Evolutionary conservation across 2,113 vertebrate genomes (phyloP), one percentile per base, ranked within the genome.

Genomic region (Beaufortia kweichowensis): DNA sequence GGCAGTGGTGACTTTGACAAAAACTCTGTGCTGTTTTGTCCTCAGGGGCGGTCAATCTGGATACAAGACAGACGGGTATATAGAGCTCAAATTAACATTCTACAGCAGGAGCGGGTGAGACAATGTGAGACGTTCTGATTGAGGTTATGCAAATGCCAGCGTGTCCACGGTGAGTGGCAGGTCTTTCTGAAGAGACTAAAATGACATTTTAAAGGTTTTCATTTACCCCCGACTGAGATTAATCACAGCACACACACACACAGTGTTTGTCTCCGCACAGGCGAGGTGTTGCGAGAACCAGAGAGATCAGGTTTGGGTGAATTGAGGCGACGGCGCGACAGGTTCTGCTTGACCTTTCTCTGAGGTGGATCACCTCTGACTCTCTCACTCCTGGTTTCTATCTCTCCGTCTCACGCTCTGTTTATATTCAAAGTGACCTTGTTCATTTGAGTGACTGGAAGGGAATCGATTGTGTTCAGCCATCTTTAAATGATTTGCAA

Each of bases 131-230:
- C 28, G 61, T 48, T 59, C 33, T 61, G 71, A 75, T 67, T 67
- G 63, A 67, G 29, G 61, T 23, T 65, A 73, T 71, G 56, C 77
- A 55, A 73, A 73, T 43, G 48, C 46, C 15, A 33, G 28, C 11
- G 11, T 74, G 41, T 31, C 62, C 48, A 35, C 24, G 21, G 53
- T 75, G 78, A 75, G 50, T 84, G 87, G 77, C 83, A 88, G 82
- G 82, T 56, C 60, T 56, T 78, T 71, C 59, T 56, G 76, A 63
- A 15, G 78, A 81, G 78, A 78, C 81, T 77, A 88, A 83, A 75
- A 87, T 90, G 79, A 68, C 85, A 82, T 84, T 85, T 90, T 90
- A 90, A 91, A 89, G 86, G 85, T 89, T 91, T 91, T 88, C 87
- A 90, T 90, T 88, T 89, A 89, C 91, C 88, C 88, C 91, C 86